phyloP scores from a whole-genome alignment of 1,140 invertebrate genomes.

The Tyrophagus putrescentiae region DNA sequence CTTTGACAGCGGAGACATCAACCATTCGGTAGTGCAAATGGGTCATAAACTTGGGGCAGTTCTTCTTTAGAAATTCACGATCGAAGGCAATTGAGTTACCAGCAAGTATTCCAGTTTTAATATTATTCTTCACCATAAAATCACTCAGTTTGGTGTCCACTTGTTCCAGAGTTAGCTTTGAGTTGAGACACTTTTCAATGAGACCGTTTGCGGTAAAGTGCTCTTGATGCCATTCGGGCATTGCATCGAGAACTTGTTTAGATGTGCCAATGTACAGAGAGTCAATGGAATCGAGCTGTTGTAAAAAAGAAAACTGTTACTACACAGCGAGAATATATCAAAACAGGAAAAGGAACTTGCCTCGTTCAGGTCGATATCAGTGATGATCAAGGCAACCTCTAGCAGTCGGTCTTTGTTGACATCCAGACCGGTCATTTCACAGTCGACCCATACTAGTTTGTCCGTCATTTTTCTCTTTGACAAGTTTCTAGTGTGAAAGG shows the following conservation, averaged over 20 bases:
- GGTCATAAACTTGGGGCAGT: slow-evolving; percentile 54
- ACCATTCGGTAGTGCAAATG: slow-evolving; percentile 84
- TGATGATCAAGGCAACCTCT: slow-evolving; percentile 22
- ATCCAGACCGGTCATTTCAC: slow-evolving; percentile 24
- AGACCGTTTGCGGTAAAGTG: slow-evolving; percentile 65
- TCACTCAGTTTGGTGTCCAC: slow-evolving; percentile 55
- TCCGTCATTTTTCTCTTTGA: background rate
- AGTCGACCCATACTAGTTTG: slow-evolving; percentile 23
- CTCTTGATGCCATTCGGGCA: slow-evolving; percentile 64
- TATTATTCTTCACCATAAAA: slow-evolving; percentile 54
- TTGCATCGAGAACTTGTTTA: slow-evolving; percentile 32
- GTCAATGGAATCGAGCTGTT: slow-evolving; percentile 12
- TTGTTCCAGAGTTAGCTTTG: slow-evolving; percentile 44
- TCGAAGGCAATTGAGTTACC: slow-evolving; percentile 80
- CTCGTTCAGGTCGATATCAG: slow-evolving; percentile 13
- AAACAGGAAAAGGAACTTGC: background rate
- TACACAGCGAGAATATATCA: background rate
- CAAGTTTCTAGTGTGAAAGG: background rate
- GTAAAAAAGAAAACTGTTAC: background rate
- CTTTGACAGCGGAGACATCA: slow-evolving; percentile 80
- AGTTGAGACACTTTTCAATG: slow-evolving; percentile 49
- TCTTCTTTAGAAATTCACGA: slow-evolving; percentile 53
- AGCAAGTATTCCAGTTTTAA: slow-evolving; percentile 45
- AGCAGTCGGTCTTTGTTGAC: slow-evolving; percentile 17
- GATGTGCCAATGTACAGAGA: slow-evolving; percentile 21